Base-by-base conservation (phyloP, 2,797 vertebrate species). In the Chelon auratus region DNA sequence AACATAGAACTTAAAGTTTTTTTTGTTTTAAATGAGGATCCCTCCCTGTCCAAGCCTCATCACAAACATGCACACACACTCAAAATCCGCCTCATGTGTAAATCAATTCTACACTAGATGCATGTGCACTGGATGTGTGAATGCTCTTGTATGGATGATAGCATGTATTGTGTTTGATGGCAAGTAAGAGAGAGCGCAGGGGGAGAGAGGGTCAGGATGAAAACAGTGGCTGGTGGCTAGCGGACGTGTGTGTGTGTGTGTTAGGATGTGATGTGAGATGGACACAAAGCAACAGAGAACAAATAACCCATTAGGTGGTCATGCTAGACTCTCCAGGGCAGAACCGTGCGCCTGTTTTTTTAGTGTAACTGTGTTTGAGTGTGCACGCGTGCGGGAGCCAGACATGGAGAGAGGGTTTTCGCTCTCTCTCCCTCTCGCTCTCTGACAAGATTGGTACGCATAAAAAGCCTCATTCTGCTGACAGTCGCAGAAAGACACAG, bases 401-500 rank as follows among this genome's bases (percentile, higher is more conserved):
- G 71, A 87, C 78, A 81, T 63, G 68, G 71, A 87, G 76, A 85
- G 75, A 74, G 54, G 66, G 74, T 65, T 72, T 64, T 72, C 24
- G 24, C 24, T 26, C 50, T 62, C 55, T 72, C 65, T 73, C 51
- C 66, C 59, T 80, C 65, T 73, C 51, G 63, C 59, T 80, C 74
- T 88, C 77, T 54, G 75, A 89, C 87, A 91, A 87, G 89, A 91
- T 85, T 85, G 86, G 83, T 87, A 72, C 77, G 51, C 83, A 91
- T 91, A 90, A 87, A 90, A 87, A 79, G 78, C 72, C 55, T 72
- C 48, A 75, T 92, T 86, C 79, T 91, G 90, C 92, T 93, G 92
- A 93, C 88, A 89, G 83, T 86, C 2, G 87, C 80, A 80, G 86
- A 91, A 93, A 85, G 78, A 80, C 62, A 86, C 58, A 30, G 52